Conservation (phyloP, 2,888 invertebrate genomes). For the Hyles lineata region DNA sequence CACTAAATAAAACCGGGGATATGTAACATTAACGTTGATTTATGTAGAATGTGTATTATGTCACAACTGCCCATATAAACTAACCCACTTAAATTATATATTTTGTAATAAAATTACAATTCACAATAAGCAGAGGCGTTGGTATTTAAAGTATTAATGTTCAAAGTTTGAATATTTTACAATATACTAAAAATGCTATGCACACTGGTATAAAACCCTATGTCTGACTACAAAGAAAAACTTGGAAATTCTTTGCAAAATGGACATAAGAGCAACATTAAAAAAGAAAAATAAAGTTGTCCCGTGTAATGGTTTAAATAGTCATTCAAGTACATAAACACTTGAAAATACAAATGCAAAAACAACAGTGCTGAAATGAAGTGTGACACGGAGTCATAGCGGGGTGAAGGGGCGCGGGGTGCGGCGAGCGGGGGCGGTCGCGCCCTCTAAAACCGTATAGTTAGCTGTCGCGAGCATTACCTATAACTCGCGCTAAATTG, state of each 20-base stretch:
- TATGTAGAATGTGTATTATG: background rate
- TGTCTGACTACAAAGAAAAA: background rate
- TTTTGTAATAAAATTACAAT: no score
- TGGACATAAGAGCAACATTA: background rate
- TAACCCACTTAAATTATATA: no score
- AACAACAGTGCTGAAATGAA: conserved; percentile 10
- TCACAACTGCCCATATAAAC: no score
- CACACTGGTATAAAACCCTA: no score
- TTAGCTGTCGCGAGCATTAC: conserved; percentile 30
- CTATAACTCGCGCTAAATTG: conserved; percentile 48
- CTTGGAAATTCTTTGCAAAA: background rate
- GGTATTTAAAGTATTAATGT: no score
- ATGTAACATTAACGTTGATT: background rate
- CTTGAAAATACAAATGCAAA: conserved; percentile 17
- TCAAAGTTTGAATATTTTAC: no score
- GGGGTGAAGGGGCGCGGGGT: background rate
- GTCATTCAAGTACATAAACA: conserved; percentile 11
- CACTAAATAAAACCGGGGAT: background rate
- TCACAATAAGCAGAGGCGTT: no score
- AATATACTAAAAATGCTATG: no score
- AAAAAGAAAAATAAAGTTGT: background rate
- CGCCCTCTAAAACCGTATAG: conserved; percentile 34
- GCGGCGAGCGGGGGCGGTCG: background rate
- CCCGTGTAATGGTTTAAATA: background rate
- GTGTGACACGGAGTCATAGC: conserved; percentile 10